Conservation (phyloP, 2,888 invertebrate species). For the Callyntrura guangdongensis region DNA sequence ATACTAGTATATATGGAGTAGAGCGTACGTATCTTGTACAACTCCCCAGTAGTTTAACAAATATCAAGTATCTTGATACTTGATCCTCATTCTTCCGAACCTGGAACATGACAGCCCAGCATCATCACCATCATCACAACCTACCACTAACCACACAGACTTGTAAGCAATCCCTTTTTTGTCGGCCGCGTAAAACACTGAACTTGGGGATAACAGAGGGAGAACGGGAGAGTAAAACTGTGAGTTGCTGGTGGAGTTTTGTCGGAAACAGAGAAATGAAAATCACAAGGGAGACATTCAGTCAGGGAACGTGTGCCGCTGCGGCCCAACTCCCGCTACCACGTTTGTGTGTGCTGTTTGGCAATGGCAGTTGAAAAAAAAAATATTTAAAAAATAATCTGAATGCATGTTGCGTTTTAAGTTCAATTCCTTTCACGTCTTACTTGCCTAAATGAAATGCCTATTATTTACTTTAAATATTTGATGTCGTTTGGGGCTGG, state of each 20-base stretch:
- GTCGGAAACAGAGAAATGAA: constrained; percentile 30
- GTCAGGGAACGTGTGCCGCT: constrained; percentile 67
- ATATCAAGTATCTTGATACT: constrained; percentile 66
- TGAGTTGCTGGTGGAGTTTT: constrained; percentile 5
- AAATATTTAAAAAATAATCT: constrained; percentile 43
- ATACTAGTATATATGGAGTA: not conserved
- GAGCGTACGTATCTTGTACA: not conserved
- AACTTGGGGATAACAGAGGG: constrained; percentile 6
- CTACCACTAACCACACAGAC: constrained; percentile 1
- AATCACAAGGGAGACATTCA: constrained; percentile 73
- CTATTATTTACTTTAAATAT: constrained; percentile 70
- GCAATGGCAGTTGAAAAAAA: constrained; percentile 37
- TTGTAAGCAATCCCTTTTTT: constrained; percentile 39
- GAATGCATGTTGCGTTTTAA: constrained; percentile 37
- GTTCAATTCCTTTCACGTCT: constrained; percentile 65
- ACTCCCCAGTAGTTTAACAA: constrained; percentile 49
- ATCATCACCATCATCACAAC: constrained; percentile 29
- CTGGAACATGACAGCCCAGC: constrained; percentile 46
- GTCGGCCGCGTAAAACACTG: constrained; percentile 38
- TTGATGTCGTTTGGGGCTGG: not conserved
- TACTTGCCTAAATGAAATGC: constrained; percentile 62
- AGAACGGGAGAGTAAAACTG: constrained; percentile 17
- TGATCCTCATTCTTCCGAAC: constrained; percentile 58
- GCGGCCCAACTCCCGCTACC: not conserved
- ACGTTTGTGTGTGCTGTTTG: not conserved